Evolutionary conservation across 2,113 vertebrate genomes (phyloP).

Genomic region (Strigops habroptila): DNA sequence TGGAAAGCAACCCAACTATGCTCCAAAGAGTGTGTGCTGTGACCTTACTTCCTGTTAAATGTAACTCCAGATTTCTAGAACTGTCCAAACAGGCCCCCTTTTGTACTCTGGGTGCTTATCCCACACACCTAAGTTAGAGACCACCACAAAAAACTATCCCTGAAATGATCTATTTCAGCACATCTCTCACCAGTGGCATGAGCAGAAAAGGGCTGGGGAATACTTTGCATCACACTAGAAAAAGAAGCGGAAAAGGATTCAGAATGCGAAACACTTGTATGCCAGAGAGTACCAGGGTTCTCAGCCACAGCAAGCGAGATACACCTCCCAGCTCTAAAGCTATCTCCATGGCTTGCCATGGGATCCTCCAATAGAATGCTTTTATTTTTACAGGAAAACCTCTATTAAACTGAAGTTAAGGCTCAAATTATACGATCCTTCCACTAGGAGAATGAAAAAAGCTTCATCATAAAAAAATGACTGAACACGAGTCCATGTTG

Average conservation of each 20-base stretch:
- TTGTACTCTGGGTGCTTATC: not conserved
- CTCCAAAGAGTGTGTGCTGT: not conserved
- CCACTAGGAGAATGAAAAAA: not conserved
- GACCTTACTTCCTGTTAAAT: constrained; percentile 40
- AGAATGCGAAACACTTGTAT: not conserved
- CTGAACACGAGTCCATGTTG: accelerated
- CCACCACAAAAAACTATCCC: not conserved
- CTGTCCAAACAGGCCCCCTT: not conserved
- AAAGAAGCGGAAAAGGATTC: not conserved
- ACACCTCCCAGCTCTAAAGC: not conserved
- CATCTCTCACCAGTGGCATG: not conserved
- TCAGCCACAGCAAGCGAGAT: not conserved
- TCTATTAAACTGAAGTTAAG: not conserved
- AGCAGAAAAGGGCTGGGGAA: not conserved
- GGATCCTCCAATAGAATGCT: not conserved
- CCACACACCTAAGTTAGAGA: not conserved
- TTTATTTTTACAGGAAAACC: not conserved
- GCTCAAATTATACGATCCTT: not conserved
- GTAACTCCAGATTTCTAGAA: constrained; percentile 9
- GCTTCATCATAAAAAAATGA: not conserved
- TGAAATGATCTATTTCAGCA: not conserved
- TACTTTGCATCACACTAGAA: not conserved
- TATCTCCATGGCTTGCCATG: not conserved
- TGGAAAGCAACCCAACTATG: constrained; percentile 11
- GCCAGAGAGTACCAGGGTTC: not conserved